Base-by-base conservation (phyloP, 30 jellyfish, hydroid and myxozoan genomes). In the Cassiopea andromeda region DNA sequence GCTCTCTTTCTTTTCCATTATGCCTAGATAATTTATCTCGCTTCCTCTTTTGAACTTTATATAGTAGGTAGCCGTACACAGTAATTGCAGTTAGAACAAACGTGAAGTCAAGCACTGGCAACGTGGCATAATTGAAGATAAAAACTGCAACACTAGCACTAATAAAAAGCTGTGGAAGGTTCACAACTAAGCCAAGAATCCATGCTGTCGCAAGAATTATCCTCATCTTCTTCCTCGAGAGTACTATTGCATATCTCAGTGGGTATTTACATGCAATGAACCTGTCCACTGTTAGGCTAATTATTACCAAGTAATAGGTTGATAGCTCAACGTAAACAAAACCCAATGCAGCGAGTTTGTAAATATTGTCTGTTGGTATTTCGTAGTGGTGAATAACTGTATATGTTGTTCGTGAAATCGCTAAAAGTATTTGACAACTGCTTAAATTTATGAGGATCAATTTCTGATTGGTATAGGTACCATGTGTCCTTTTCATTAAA, bases 221-320 rank as follows among this genome's bases (percentile, higher is more conserved):
- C 38, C 4, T 77, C 86, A 77, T 49, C 69, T 44, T 77, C 19
- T 16, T 77, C 44, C 73, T 48, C 38, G 86, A 48, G 58, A 77
- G 86, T 3, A 48, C 50, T 7, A 59, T 77, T 16, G 75, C 14
- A 77, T 77, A 77, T 9, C 73, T 77, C 75, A 77, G 48, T 19
- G 86, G 86, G 12, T 77, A 49, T 49, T 61, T 77, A 44, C 86
- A 48, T 14, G 86, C 86, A 9, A 77, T 77, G 59, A 77, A 50
- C 50, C 86, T 77, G 44, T 77, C 86, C 8, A 50, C 74, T 10
- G 86, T 47, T 1, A 77, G 74, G 86, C 74, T 48, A 4, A 77
- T 77, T 2, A 77, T 68, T 7, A 77, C 14, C 18, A 77, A 61
- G 86, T 77, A 77, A 77, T 77, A 77, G 73, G 74, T 77, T 16